phyloP scores from a whole-genome alignment of 2,797 vertebrate species.

The Phataginus tetradactyla region DNA sequence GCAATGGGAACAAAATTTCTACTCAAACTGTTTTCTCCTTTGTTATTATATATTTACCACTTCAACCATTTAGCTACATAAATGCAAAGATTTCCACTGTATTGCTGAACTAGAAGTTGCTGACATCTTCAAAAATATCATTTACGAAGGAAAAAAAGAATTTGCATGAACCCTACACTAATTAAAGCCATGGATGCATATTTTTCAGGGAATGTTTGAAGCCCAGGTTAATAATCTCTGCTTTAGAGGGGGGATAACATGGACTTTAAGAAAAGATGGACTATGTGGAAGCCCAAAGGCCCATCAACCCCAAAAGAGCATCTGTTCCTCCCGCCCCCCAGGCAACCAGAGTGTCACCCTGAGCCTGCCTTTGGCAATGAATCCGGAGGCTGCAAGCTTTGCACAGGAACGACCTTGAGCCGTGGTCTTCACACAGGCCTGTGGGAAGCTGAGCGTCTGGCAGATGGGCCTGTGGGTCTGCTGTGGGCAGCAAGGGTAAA shows the following conservation, averaged over 20 bases:
- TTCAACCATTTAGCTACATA: neutral
- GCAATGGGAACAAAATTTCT: neutral
- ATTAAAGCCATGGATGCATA: neutral
- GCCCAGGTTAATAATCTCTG: neutral
- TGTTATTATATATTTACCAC: constrained; percentile 26
- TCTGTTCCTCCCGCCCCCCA: neutral
- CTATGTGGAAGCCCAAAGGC: neutral
- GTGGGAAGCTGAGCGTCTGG: neutral
- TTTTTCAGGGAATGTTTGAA: neutral
- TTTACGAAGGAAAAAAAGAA: constrained; percentile 35
- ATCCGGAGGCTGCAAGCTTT: neutral
- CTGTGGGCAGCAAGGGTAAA: neutral
- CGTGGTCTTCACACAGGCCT: neutral
- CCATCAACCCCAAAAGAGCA: neutral
- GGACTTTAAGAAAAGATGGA: neutral
- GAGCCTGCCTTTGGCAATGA: neutral
- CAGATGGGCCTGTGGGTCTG: neutral
- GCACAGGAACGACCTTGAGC: neutral
- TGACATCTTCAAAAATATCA: constrained; percentile 14
- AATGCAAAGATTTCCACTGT: neutral
- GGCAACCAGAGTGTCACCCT: neutral
- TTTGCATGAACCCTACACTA: neutral
- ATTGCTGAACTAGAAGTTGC: neutral
- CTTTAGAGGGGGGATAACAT: neutral
- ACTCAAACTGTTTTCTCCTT: neutral